Conservation (phyloP, 2,113 vertebrate species). For the Ahaetulla prasina region DNA sequence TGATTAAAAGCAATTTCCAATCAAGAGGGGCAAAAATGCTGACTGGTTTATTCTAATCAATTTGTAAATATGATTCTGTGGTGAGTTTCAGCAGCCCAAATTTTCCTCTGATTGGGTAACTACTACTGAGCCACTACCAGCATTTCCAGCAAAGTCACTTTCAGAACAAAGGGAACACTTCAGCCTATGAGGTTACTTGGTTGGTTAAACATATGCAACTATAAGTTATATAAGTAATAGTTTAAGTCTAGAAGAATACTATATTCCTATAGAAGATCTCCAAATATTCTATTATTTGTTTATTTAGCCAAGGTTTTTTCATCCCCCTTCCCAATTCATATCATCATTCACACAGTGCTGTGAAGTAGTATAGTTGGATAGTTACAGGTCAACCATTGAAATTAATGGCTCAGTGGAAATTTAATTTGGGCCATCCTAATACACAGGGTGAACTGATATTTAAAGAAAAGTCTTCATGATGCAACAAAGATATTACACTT, state of each 20-base stretch:
- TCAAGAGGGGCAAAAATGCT: slow-evolving; percentile 27
- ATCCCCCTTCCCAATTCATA: neutral
- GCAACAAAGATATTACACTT: neutral
- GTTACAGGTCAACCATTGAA: neutral
- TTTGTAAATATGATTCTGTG: slow-evolving; percentile 29
- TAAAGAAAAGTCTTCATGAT: neutral
- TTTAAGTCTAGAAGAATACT: rapidly evolving
- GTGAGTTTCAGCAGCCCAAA: slow-evolving; percentile 42
- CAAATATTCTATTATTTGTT: neutral
- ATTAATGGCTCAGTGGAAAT: neutral
- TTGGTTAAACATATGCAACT: neutral
- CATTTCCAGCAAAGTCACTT: neutral
- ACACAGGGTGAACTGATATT: neutral
- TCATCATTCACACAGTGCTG: neutral
- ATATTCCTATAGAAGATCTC: neutral
- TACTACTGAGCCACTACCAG: rapidly evolving
- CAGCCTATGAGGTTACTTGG: neutral
- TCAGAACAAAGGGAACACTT: neutral
- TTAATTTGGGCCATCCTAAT: neutral
- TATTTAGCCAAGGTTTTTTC: neutral
- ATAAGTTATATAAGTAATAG: neutral
- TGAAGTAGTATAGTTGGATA: neutral
- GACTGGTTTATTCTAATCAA: slow-evolving; percentile 20
- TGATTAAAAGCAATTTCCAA: slow-evolving; percentile 37
- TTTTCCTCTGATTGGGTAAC: slow-evolving; percentile 20